Evolutionary conservation across 2,113 vertebrate species (phyloP), one percentile per base, ranked within the genome.

Genomic region (Ameiurus melas): DNA sequence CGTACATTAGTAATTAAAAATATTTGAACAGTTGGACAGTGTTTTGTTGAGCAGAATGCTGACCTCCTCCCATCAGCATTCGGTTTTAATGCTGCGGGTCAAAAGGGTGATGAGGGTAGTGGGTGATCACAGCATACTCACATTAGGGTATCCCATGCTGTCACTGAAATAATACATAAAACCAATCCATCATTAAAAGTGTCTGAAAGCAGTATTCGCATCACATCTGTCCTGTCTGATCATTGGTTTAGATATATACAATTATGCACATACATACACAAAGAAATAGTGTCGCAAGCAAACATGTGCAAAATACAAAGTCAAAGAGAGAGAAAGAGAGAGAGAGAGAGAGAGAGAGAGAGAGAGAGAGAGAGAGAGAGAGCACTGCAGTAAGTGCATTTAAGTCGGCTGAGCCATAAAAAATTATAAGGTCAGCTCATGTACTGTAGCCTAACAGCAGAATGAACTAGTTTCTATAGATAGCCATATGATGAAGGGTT

Each of bases 391-490:
- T 64, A n/a, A 80, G 53, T 33, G 43, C 33, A 43, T 9, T 85
- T 33, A 88, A 83, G 51, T 85, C 17, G 68, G 68, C 80, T 90
- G 39, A 81, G 60, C n/a, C 43, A 33, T 75, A 86, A 83, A 79
- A 79, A 70, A 80, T 68, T 68, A 27, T 16, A 83, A 73, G 79
- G 68, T 83, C 58, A 57, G 84, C 64, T 80, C 84, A 64, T 62
- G 43, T 84, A 55, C 53, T 47, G 12, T 57, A 36, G 77, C 27
- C 51, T 55, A 30, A 77, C 47, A 64, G 83, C 58, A 81, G 68
- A 55, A 43, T 90, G 86, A 88, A 70, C 83, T 83, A 88, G 86
- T 85, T 85, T 90, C 83, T 88, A 81, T 83, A 85, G 51, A 87
- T 81, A 87, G 73, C 25, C 53, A 68, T 30, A 64, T 87, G 87